Evolutionary conservation across 1,140 invertebrate genomes (phyloP).

Genomic region (Cephus cinctus): DNA sequence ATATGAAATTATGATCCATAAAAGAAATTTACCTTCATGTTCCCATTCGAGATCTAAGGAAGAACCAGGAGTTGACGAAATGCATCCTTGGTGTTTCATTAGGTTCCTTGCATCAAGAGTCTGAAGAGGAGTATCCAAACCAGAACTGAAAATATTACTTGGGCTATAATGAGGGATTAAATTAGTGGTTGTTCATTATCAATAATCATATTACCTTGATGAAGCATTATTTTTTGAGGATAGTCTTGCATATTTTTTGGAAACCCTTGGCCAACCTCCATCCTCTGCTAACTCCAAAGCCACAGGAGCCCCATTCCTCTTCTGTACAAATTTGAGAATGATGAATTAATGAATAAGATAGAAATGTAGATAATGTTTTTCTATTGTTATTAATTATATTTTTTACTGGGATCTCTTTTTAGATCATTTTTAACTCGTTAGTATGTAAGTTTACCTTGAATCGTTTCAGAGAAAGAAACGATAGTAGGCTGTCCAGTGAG

Average conservation of each 20-base stretch:
- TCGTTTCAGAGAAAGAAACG: constrained; percentile 42
- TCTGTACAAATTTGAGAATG: constrained; percentile 25
- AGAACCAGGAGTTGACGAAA: constrained; percentile 57
- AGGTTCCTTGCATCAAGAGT: constrained; percentile 54
- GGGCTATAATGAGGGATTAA: not conserved
- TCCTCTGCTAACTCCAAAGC: constrained; percentile 54
- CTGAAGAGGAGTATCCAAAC: constrained; percentile 52
- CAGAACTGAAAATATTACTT: constrained; percentile 35
- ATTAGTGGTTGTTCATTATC: not conserved
- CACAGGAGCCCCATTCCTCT: constrained; percentile 36
- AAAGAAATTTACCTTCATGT: constrained; percentile 57
- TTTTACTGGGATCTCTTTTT: too few species aligned
- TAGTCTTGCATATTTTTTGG: constrained; percentile 51
- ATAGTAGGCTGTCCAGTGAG: constrained; percentile 43
- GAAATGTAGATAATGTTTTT: too few species aligned
- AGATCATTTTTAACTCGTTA: too few species aligned
- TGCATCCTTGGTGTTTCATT: constrained; percentile 40
- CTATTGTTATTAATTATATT: too few species aligned
- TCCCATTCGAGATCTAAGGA: constrained; percentile 64
- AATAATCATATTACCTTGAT: constrained; percentile 28
- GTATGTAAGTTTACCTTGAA: constrained; percentile 46
- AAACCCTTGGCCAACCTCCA: constrained; percentile 45
- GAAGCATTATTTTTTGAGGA: constrained; percentile 38
- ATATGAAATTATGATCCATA: too few species aligned
- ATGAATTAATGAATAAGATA: not conserved